phyloP scores from a whole-genome alignment of 2,113 vertebrate species.

The Muscicapa adusta region DNA sequence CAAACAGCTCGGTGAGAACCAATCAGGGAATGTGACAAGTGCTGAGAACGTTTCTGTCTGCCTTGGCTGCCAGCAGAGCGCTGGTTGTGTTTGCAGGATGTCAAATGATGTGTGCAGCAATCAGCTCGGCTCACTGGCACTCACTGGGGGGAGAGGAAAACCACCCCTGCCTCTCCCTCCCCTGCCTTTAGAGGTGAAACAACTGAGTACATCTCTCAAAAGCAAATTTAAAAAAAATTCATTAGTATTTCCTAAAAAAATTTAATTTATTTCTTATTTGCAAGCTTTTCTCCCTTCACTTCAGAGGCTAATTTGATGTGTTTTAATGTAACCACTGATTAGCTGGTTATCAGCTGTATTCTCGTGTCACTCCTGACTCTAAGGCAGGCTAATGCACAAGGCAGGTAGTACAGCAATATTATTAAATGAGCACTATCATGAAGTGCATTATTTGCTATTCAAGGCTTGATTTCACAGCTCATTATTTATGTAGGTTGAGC shows the following conservation, averaged over 20 bases:
- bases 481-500: background rate
- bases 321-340: background rate
- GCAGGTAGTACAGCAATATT: background rate
- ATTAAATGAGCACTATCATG: background rate
- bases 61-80: background rate
- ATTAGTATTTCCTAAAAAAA: background rate
- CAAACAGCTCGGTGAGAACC: background rate
- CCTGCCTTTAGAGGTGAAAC: background rate
- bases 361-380: background rate
- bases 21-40: conserved; percentile 30
- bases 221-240: background rate
- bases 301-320: background rate
- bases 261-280: background rate
- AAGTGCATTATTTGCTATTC: background rate
- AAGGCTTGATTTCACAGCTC: background rate
- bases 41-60: background rate
- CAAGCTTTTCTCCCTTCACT: background rate
- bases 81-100: conserved; percentile 29
- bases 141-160: background rate
- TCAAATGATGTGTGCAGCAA: conserved; percentile 34
- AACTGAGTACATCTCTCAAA: background rate
- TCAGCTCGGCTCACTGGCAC: background rate
- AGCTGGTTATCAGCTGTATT: background rate
- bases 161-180: background rate
- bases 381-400: background rate